Evolutionary conservation across 2,888 invertebrate species (phyloP), one percentile per base, ranked within the genome.

Genomic region (Acholoe squamosa): DNA sequence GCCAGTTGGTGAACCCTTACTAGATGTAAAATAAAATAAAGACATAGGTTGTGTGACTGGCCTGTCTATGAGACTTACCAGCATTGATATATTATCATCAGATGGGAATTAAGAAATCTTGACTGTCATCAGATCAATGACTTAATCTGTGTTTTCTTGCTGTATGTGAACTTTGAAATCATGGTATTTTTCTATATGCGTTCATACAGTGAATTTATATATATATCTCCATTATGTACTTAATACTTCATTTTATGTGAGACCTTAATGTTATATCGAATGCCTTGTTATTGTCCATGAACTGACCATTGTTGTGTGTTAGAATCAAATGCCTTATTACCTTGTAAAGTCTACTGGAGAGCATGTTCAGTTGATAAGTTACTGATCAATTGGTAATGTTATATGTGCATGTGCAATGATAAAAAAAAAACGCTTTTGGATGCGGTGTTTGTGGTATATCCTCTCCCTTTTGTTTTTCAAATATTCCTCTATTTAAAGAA

Each of bases 151-250:
- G 86, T 86, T 86, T 71, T 86, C 86, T 54, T 54, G 86, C 86
- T 86, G 86, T 86, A 7, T 86, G 86, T 86, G 33, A 86, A 52
- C 54, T 56, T 56, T 54, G 31, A 86, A 86, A 89, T 89, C 67
- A 89, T 89, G 61, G 89, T 89, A 89, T 89, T 89, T 89, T 89
- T 89, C 89, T 89, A 89, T 67, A 67, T 89, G 61, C 61, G 61
- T 89, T 89, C 89, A 89, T 43, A 67, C 61, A 89, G 89, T 67
- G 61, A 67, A 67, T 61, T 89, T 67, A 25, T 54, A 54, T 86
- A 86, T 89, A 89, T 67, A 67, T 89, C 61, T 89, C 89, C 67
- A 89, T 56, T 67, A 89, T 89, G 89, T 89, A 89, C 89, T 89
- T 89, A 89, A 89, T 31, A 89, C 54, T 86, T 86, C 86, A 86